These are phyloP conservation scores for Theretra japonica DNA, from an alignment of 2,888 invertebrate species.

Conservation along the genomic window DNA sequence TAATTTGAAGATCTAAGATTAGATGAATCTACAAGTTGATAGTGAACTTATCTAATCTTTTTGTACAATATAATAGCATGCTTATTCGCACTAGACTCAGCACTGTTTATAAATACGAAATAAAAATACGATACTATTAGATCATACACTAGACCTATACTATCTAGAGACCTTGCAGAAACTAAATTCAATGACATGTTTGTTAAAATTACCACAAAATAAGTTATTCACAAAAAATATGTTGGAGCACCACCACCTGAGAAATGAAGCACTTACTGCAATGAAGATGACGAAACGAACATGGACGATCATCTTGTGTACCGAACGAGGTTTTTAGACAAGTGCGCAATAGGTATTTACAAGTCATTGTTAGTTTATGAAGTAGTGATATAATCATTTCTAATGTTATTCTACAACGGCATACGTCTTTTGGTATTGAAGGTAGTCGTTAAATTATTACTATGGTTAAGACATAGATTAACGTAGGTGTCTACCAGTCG, in stretches of 20 bases:
- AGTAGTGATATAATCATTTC: slow-evolving; percentile 2
- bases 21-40: too few species aligned
- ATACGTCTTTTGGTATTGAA: slow-evolving; percentile 7
- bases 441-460: slow-evolving; percentile 31
- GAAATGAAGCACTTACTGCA: slow-evolving; percentile 9
- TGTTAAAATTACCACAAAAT: neutral
- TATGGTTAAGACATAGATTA: slow-evolving; percentile 30
- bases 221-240: slow-evolving; percentile 20
- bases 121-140: neutral
- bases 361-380: neutral
- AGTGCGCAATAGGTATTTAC: neutral
- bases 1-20: too few species aligned
- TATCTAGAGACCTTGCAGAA: slow-evolving; percentile 10
- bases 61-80: too few species aligned
- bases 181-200: neutral
- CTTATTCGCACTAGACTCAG: neutral
- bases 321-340: neutral
- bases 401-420: neutral
- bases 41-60: too few species aligned
- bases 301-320: slow-evolving; percentile 1
- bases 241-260: slow-evolving; percentile 10
- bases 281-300: slow-evolving; percentile 14
- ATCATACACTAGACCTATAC: neutral
- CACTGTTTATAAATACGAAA: slow-evolving; percentile 9
- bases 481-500: slow-evolving; percentile 51